A percentile compares a stretch with the other conserved stretches of the same genome.
phyloP scores from a whole-genome alignment of 2,113 vertebrate genomes.

The Poeciliopsis occidentalis region DNA sequence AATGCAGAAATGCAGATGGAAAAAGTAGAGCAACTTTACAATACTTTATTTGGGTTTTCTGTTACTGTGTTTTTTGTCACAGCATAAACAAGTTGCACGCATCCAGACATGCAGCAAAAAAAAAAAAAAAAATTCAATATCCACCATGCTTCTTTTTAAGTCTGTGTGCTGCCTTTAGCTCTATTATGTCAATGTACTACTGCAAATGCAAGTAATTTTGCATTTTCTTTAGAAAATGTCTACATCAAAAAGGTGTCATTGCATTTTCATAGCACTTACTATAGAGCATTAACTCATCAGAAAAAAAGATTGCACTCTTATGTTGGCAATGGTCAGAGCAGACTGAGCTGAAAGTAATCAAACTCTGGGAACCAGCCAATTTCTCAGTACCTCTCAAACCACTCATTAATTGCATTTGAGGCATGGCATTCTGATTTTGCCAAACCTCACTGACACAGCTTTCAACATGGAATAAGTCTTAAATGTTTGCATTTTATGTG shows the following conservation, averaged over 20 bases:
- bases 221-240: not conserved
- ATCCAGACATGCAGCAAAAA: not conserved
- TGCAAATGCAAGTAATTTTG: not conserved
- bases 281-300: too few species aligned
- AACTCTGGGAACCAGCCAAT: not conserved
- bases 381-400: not conserved
- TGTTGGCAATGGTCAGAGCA: not conserved
- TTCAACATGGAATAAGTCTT: not conserved
- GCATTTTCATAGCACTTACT: not conserved
- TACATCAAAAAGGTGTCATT: not conserved
- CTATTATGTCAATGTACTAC: not conserved
- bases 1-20: too few species aligned
- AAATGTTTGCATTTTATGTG: not conserved
- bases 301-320: not conserved
- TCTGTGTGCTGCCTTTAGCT: not conserved
- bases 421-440: not conserved
- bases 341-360: not conserved
- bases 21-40: too few species aligned
- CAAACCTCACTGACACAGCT: not conserved
- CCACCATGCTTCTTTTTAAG: not conserved
- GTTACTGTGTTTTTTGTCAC: not conserved
- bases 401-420: not conserved
- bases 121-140: not conserved
- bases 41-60: too few species aligned
- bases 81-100: not conserved